phyloP scores from a whole-genome alignment of 2,113 vertebrate genomes.

The Orycteropus afer region DNA sequence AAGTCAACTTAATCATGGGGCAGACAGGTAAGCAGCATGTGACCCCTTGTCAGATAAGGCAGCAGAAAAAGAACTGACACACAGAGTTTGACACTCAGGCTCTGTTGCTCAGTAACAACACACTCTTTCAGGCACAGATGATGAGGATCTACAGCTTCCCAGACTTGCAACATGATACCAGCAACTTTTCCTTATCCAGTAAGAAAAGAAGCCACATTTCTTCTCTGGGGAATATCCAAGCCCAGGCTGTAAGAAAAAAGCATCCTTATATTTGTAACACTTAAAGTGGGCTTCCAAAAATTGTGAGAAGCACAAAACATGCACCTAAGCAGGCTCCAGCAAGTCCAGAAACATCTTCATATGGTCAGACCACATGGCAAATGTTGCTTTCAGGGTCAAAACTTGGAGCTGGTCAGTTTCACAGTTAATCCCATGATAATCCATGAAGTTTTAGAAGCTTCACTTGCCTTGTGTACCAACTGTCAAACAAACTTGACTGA shows the following conservation, averaged over 20 bases:
- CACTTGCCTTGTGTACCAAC: neutral
- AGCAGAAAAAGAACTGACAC: slow-evolving; percentile 7
- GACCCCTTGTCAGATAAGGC: slow-evolving; percentile 59
- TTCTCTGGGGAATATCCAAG: neutral
- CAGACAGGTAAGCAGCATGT: neutral
- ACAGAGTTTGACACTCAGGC: neutral
- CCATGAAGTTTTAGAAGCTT: neutral
- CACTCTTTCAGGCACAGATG: slow-evolving; percentile 31
- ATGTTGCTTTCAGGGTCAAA: neutral
- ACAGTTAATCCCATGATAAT: neutral
- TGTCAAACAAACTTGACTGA: neutral
- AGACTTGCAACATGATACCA: neutral
- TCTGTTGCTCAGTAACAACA: neutral
- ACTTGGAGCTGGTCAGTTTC: neutral
- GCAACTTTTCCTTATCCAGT: neutral
- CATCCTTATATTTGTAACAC: slow-evolving; percentile 1
- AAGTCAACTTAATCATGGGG: neutral
- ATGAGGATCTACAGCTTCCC: neutral
- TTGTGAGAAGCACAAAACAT: slow-evolving; percentile 47
- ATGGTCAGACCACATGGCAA: neutral
- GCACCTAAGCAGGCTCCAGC: slow-evolving; percentile 27
- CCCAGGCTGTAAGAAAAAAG: slow-evolving; percentile 31
- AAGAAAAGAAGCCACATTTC: slow-evolving; percentile 17
- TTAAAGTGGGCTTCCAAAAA: slow-evolving; percentile 23
- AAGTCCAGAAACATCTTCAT: neutral